Evolutionary conservation across 2,113 vertebrate species (phyloP), one percentile per base, ranked within the genome.

Genomic region (Phylloscopus trochilus): DNA sequence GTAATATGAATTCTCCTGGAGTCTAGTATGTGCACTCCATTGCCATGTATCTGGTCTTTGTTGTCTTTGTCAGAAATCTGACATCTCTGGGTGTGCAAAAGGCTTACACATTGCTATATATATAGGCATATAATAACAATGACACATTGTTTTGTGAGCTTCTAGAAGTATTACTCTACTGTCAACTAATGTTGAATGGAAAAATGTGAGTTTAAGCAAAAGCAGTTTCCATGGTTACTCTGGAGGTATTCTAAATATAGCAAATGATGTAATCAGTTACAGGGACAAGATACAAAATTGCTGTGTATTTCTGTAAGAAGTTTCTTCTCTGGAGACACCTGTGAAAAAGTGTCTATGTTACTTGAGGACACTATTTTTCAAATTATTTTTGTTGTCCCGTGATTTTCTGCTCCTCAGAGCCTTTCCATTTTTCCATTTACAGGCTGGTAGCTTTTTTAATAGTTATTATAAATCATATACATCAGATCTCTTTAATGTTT

Each of bases 221-320:
- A 97, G 94, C 97, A 97, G 98, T 98, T 98, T 97, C 98, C 97
- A 98, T 98, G 97, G 98, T 97, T 95, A 98, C 97, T 89, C 39
- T 93, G 92, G 95, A 96, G 87, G 85, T 96, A 87, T 95, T 86
- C 97, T 98, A 98, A 98, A 98, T 97, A 98, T 98, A 98, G 97
- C 27, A 59, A 91, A 97, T 98, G 97, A 98, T 97, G 97, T 98
- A 96, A 98, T 97, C 89, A 63, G 88, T 90, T 94, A 58, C 95
- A 96, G 95, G 70, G 92, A 96, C 93, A 93, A 94, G 91, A 86
- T 78, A 78, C 88, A 87, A 95, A 94, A 94, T 79, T 87, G 78
- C 69, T 94, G 76, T 73, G 33, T 87, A 90, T 96, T 97, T 95
- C 95, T 85, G 87, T 62, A 58, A 92, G 94, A 97, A 98, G 94